phyloP scores from a whole-genome alignment of 2,888 invertebrate genomes.

The Conus canariensis region DNA sequence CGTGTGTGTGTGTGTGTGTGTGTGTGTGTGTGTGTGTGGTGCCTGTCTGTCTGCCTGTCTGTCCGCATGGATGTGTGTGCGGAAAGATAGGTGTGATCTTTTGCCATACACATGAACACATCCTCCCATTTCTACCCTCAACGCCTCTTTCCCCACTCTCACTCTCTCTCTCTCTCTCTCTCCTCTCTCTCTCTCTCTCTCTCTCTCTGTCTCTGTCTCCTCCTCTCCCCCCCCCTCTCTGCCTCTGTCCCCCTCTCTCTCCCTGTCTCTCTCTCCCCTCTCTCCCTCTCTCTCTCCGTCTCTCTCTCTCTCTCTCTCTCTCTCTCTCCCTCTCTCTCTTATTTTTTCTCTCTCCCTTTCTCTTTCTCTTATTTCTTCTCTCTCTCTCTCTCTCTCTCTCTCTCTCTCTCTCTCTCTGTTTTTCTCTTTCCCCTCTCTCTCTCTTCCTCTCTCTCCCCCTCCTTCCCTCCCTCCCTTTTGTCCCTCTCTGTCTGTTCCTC shows the following conservation, averaged over 20 bases:
- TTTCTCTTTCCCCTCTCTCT: neutral
- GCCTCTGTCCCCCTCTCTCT: no score
- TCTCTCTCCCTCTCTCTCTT: neutral
- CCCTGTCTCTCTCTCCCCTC: no score
- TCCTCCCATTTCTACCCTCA: no score
- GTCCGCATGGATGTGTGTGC: neutral
- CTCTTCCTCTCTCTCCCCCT: neutral
- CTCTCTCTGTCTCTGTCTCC: no score
- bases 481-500: no score
- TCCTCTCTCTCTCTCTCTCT: neutral
- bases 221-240: no score
- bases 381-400: no score
- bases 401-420: neutral
- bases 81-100: neutral
- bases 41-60: no score
- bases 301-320: neutral
- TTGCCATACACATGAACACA: neutral
- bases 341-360: no score
- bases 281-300: no score
- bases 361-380: no score
- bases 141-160: neutral
- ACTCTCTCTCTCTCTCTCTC: no score
- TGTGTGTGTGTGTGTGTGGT: neutral
- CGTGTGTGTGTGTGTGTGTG: neutral
- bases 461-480: neutral